A percentile compares a stretch with the other conserved stretches of the same genome.
Evolutionary conservation across 2,888 invertebrate species (phyloP).

Genomic region (Allygus modestus): DNA sequence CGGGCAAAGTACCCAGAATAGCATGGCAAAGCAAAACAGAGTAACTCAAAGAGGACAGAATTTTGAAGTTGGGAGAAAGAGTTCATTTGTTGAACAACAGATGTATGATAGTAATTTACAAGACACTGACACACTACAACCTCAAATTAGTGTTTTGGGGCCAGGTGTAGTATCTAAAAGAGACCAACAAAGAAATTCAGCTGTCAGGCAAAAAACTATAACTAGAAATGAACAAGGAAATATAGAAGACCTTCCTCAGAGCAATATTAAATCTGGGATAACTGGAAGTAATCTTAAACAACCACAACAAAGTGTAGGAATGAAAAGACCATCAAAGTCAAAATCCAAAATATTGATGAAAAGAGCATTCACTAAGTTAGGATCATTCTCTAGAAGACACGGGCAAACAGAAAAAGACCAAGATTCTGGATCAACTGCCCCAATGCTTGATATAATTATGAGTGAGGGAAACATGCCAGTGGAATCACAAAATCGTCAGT

Average conservation of each 20-base stretch:
- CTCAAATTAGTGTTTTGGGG: neutral
- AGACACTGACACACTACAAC: no score
- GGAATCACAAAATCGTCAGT: neutral
- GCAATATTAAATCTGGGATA: no score
- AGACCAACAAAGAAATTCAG: neutral
- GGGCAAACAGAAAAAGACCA: neutral
- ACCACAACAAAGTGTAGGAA: neutral
- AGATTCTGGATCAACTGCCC: neutral
- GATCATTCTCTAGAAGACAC: neutral
- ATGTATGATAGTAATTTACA: no score
- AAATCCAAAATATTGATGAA: neutral
- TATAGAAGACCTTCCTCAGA: no score
- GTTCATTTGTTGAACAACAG: no score
- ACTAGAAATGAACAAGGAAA: neutral
- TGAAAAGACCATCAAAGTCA: neutral
- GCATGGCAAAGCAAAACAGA: neutral
- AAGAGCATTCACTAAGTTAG: neutral
- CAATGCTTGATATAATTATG: neutral
- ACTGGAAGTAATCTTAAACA: neutral
- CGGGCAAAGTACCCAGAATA: neutral
- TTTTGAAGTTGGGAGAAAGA: neutral
- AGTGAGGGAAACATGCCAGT: neutral
- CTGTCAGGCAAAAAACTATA: neutral
- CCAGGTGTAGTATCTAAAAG: neutral
- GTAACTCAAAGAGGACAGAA: neutral